Base-by-base conservation (phyloP, 2,888 invertebrate genomes). In the Meteorus cinctellus region DNA sequence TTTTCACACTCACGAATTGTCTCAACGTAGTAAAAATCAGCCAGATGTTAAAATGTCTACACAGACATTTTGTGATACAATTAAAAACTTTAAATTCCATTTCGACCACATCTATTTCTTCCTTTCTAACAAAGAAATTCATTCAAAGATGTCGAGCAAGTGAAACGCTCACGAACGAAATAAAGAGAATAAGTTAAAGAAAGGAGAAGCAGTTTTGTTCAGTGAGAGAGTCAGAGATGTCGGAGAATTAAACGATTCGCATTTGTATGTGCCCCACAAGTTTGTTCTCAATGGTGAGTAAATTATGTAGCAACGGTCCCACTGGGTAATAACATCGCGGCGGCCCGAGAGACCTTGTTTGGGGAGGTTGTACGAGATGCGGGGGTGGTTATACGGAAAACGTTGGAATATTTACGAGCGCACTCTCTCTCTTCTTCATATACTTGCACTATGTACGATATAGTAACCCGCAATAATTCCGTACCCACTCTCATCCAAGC, bases 201-300 rank as follows among this genome's bases (percentile, higher is more conserved):
- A 27, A 14, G 27, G 27, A 62, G 36, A 59, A 70, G n/a, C 36
- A 68, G 67, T 75, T 19, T 55, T 55, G n/a, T 67, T 27, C 75
- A 78, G 77, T 48, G 77, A 79, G 75, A 68, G 48, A 74, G 77
- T n/a, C 76, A 74, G 72, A 55, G 78, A 79, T 77, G 78, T 77
- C 65, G 65, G 65, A 73, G 79, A 83, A 83, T 84, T 82, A 84
- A 83, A 81, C 80, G 81, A 84, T 83, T 81, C 81, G 80, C 71
- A 74, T 75, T 78, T 80, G 83, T 82, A 81, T 72, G 71, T 75
- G 72, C 59, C 78, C 41, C 55, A 71, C 76, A 86, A 86, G 82
- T 87, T 85, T 83, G 82, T 83, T 84, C 79, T 62, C 82, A 83
- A 86, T 85, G 84, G 81, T 82, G 82, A 83, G 84, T 85, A 84